Percentiles rank a stretch among this genome's conserved stretches.
phyloP scores from a whole-genome alignment of 1,140 invertebrate genomes.

The Gerris buenoi region DNA sequence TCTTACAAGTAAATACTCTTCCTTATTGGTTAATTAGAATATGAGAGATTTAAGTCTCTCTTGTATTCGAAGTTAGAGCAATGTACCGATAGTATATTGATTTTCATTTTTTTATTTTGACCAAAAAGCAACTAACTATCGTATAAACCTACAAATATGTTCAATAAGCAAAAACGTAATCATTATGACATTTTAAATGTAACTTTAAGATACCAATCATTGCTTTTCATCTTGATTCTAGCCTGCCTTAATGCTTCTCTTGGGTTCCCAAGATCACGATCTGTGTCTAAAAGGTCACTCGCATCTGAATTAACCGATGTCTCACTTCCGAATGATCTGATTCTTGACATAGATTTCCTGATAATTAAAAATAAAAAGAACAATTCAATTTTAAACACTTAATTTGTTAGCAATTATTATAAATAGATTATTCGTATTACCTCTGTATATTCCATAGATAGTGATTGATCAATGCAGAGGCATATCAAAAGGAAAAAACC shows the following conservation, averaged over 20 bases:
- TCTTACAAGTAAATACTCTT: too few relatives aligned
- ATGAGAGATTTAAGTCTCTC: neutral
- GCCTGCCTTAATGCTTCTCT: neutral
- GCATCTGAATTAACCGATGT: neutral
- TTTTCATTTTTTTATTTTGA: neutral
- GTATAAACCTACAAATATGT: too few relatives aligned
- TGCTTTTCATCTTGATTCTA: neutral
- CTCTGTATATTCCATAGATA: too few relatives aligned
- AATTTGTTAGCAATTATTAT: too few relatives aligned
- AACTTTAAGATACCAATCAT: neutral
- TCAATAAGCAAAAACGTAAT: too few relatives aligned
- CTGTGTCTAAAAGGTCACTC: neutral
- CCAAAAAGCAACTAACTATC: too few relatives aligned
- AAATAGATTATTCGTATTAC: too few relatives aligned
- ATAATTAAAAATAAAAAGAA: too few relatives aligned
- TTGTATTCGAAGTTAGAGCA: neutral
- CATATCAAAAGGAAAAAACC: too few relatives aligned
- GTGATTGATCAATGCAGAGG: too few relatives aligned
- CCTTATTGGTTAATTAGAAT: neutral
- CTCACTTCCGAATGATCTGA: conserved; percentile 1
- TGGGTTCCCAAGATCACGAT: neutral
- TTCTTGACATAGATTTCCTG: too few relatives aligned
- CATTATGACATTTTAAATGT: neutral
- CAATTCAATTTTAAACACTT: too few relatives aligned
- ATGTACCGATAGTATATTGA: neutral